phyloP scores from a whole-genome alignment of 1,140 invertebrate genomes.

The Adoxophyes honmai region DNA sequence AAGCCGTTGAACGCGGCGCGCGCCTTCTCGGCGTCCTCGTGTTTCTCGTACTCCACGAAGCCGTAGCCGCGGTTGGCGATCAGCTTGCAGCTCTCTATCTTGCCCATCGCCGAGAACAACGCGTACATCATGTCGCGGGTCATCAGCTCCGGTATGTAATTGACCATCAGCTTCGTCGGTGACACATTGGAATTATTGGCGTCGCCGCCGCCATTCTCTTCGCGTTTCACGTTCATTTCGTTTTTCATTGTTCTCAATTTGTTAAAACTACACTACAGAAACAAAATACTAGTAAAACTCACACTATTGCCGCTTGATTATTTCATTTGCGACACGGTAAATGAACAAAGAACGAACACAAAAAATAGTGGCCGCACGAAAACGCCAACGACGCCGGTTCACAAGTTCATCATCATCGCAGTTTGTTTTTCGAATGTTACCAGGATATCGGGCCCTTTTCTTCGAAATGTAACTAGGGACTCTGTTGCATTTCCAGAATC shows the following conservation, averaged over 20 bases:
- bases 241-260: constrained; percentile 65
- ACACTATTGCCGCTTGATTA: constrained; percentile 55
- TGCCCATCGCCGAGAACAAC: constrained; percentile 72
- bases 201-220: constrained; percentile 75
- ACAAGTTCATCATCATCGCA: constrained; percentile 72
- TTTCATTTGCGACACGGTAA: constrained; percentile 67
- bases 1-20: constrained; percentile 72
- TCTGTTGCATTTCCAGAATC: constrained; percentile 5
- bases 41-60: constrained; percentile 72
- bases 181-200: constrained; percentile 71
- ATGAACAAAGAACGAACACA: constrained; percentile 70
- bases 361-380: constrained; percentile 64
- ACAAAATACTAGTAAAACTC: constrained; percentile 69
- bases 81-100: constrained; percentile 72
- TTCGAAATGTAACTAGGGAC: constrained; percentile 8
- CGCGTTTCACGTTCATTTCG: constrained; percentile 54
- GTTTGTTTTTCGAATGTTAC: constrained; percentile 72
- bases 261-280: constrained; percentile 69
- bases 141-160: constrained; percentile 76
- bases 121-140: constrained; percentile 75
- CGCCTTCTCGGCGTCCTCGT: constrained; percentile 75
- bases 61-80: constrained; percentile 74
- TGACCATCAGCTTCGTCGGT: constrained; percentile 77
- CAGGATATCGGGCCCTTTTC: constrained; percentile 32
- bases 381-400: constrained; percentile 72